Percentiles rank a stretch among this genome's conserved stretches.
Conservation (phyloP, 2,113 vertebrate genomes). For the Prietella phreatophila region DNA sequence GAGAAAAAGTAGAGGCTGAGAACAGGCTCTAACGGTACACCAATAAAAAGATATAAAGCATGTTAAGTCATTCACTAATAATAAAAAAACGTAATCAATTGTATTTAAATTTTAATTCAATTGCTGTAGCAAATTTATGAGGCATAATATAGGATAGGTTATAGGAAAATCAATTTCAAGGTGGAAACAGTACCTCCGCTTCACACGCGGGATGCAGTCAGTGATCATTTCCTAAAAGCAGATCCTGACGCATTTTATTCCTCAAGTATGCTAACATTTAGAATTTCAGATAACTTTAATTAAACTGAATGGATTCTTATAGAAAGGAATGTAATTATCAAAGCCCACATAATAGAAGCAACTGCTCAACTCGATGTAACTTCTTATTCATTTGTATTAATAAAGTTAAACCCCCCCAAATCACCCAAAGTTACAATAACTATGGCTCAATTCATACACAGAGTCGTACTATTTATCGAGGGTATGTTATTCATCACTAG, state of each 20-base stretch:
- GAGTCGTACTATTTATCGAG: neutral
- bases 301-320: neutral
- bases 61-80: neutral
- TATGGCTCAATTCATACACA: neutral
- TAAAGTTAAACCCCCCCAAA: neutral
- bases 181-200: too few relatives aligned
- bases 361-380: neutral
- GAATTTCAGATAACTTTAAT: too few relatives aligned
- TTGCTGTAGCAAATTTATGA: neutral
- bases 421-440: neutral
- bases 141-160: neutral
- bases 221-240: neutral
- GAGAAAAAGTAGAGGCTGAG: neutral
- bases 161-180: neutral
- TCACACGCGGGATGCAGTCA: neutral
- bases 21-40: neutral
- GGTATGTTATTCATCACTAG: neutral
- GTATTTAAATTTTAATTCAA: neutral
- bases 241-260: neutral
- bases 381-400: neutral
- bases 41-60: neutral
- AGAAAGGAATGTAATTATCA: neutral
- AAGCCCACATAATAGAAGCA: too few relatives aligned
- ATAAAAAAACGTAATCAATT: neutral
- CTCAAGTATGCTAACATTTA: neutral